A percentile compares a stretch with the other conserved stretches of the same genome.
Evolutionary conservation across 2,797 vertebrate genomes (phyloP).

Genomic region (Myotis vivesi): DNA sequence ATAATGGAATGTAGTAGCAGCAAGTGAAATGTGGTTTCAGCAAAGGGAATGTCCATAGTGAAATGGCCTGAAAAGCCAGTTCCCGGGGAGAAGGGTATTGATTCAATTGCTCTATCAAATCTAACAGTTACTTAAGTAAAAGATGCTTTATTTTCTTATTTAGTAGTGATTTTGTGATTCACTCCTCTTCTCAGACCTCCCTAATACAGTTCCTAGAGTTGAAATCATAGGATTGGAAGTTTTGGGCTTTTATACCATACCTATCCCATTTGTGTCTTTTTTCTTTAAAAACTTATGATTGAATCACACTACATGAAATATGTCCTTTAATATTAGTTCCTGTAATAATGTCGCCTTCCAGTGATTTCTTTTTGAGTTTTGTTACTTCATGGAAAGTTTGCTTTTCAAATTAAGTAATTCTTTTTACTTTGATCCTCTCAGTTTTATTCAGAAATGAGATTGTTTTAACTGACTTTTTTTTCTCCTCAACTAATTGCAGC

Average conservation of each 20-base stretch:
- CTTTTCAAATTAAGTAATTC: background rate
- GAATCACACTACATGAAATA: background rate
- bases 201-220: background rate
- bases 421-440: background rate
- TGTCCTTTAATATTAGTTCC: background rate
- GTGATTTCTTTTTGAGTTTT: slow-evolving; percentile 24
- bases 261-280: background rate
- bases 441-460: slow-evolving; percentile 42
- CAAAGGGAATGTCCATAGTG: too few relatives aligned
- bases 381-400: background rate
- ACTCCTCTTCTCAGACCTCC: background rate
- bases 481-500: slow-evolving; percentile 81
- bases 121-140: background rate
- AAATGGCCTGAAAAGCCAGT: too few relatives aligned
- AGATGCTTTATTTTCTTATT: background rate
- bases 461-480: slow-evolving; percentile 47
- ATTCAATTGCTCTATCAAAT: too few relatives aligned
- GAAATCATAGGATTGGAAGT: background rate
- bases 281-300: background rate
- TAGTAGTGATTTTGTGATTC: background rate
- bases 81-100: too few relatives aligned
- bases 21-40: too few relatives aligned
- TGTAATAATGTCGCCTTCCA: background rate
- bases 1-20: too few relatives aligned
- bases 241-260: background rate